Evolutionary conservation across 2,797 vertebrate genomes (phyloP).

Genomic region (Cygnus olor): DNA sequence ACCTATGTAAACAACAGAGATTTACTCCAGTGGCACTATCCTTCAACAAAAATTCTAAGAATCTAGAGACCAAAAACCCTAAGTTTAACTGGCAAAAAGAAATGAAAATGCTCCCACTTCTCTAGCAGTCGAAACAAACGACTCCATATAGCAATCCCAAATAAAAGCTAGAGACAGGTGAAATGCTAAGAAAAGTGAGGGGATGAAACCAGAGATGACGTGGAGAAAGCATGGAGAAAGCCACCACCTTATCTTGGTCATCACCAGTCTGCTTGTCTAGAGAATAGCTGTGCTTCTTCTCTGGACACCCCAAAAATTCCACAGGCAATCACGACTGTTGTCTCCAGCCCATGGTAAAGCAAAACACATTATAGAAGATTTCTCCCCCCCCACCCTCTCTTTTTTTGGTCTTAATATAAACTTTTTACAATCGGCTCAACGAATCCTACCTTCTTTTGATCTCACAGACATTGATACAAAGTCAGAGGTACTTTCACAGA

Average conservation of each 20-base stretch:
- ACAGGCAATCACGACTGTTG: neutral
- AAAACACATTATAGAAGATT: neutral
- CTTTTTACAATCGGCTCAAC: neutral
- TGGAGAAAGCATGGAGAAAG: neutral
- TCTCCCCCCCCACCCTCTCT: neutral
- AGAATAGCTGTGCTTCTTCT: neutral
- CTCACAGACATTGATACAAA: neutral
- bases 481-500: neutral
- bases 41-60: neutral
- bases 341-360: neutral
- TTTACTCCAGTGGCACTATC: neutral
- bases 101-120: neutral
- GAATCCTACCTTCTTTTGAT: slow-evolving; percentile 2
- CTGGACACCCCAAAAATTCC: neutral
- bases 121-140: neutral
- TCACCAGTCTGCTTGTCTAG: neutral
- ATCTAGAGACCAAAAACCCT: accelerated
- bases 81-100: slow-evolving; percentile 8
- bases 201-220: neutral
- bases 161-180: neutral
- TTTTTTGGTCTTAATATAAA: neutral
- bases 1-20: slow-evolving; percentile 38
- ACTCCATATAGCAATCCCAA: neutral
- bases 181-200: neutral
- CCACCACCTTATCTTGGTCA: neutral